Conservation (phyloP, 2,113 vertebrate genomes). For the Myanophis thanlyinensis region DNA sequence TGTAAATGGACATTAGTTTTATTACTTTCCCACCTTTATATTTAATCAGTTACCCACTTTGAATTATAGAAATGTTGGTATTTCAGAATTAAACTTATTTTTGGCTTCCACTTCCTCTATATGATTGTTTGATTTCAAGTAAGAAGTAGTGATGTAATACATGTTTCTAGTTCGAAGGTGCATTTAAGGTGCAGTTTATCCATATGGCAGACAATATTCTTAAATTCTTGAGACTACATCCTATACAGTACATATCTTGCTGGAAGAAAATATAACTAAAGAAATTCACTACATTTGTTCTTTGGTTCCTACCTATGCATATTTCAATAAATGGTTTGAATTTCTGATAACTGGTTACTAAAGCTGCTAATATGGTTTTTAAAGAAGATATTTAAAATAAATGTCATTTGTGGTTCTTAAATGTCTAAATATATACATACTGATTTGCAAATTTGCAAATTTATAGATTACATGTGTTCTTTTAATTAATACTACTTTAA, state of each 20-base stretch:
- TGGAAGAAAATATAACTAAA: neutral
- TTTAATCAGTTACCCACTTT: slow-evolving; percentile 48
- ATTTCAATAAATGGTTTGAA: neutral
- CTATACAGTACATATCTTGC: neutral
- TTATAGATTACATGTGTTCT: neutral
- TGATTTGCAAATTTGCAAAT: neutral
- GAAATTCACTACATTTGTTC: neutral
- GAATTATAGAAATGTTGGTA: slow-evolving; percentile 40
- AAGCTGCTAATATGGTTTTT: neutral
- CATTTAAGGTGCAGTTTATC: slow-evolving; percentile 12
- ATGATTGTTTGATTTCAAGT: slow-evolving; percentile 26
- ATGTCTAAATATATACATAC: neutral
- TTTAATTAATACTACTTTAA: neutral
- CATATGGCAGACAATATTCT: neutral
- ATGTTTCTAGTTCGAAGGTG: neutral
- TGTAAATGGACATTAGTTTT: slow-evolving; percentile 18
- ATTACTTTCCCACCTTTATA: slow-evolving; percentile 12
- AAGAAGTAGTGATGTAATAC: neutral
- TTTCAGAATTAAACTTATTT: slow-evolving; percentile 36
- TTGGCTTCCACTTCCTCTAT: slow-evolving; percentile 27
- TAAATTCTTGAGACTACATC: neutral
- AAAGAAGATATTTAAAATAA: neutral
- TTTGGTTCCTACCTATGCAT: neutral
- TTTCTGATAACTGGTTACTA: neutral
- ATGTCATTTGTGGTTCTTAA: neutral